These are phyloP conservation scores for Apotomis capreana DNA, from an alignment of 2,888 invertebrate species.

Conservation along the genomic window DNA sequence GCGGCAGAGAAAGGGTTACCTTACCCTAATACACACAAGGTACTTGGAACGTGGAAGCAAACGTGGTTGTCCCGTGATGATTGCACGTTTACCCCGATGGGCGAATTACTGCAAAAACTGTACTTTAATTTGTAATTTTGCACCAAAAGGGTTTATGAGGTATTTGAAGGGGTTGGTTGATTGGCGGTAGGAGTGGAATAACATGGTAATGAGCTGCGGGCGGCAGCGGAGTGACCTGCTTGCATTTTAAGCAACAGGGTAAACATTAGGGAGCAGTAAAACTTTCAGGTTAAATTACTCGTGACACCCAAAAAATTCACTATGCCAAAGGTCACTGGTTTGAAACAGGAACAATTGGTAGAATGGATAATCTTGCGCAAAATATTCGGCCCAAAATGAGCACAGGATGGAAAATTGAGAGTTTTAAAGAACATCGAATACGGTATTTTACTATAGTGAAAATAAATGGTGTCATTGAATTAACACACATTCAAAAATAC, in stretches of 20 bases:
- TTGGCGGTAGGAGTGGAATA: conserved; percentile 16
- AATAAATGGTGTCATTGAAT: too few species aligned
- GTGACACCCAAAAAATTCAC: too few species aligned
- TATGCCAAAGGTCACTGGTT: too few species aligned
- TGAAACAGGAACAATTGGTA: too few species aligned
- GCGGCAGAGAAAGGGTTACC: background rate
- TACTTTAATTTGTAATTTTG: conserved; percentile 46
- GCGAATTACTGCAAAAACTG: conserved; percentile 45
- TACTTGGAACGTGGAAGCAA: background rate
- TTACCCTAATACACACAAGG: background rate
- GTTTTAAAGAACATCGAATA: too few species aligned
- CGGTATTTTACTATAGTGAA: too few species aligned
- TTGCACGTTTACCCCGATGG: conserved; percentile 42
- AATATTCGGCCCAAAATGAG: too few species aligned
- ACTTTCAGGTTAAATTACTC: background rate
- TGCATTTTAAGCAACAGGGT: conserved; percentile 3
- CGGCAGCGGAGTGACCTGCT: background rate
- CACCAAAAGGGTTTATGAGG: conserved; percentile 41
- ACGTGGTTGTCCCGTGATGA: conserved; percentile 33
- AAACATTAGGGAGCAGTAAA: background rate
- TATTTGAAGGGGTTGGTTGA: conserved; percentile 26
- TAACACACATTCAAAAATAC: too few species aligned
- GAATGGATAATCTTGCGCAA: too few species aligned
- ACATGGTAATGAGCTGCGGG: conserved; percentile 18
- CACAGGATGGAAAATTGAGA: too few species aligned